Conservation (phyloP, 2,113 vertebrate genomes). For the Pseudolaguvia tuberculata region DNA sequence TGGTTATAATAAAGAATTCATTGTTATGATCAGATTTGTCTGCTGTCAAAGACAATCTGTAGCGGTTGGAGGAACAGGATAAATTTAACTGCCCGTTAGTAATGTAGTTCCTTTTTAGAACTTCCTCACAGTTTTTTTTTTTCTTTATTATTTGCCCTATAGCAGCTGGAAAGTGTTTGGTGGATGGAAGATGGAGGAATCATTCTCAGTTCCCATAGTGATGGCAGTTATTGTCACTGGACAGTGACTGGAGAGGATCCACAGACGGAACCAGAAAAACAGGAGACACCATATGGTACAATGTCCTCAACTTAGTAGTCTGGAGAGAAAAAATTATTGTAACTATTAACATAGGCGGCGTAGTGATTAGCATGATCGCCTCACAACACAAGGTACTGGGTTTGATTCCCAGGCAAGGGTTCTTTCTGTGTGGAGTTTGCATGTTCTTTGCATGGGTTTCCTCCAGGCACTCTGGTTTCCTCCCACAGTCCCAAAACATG, state of each 20-base stretch:
- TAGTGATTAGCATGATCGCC: too few species aligned
- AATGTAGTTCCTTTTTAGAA: neutral
- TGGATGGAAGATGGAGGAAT: slow-evolving; percentile 84
- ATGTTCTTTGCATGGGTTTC: too few species aligned
- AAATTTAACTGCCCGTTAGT: neutral
- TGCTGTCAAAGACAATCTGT: neutral
- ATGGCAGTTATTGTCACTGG: slow-evolving; percentile 91
- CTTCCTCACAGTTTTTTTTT: neutral
- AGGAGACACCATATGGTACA: slow-evolving; percentile 86
- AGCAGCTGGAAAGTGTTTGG: slow-evolving; percentile 91
- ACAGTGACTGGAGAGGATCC: slow-evolving; percentile 61
- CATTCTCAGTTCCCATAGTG: slow-evolving; percentile 88
- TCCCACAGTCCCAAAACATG: too few species aligned
- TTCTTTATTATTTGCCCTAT: slow-evolving; percentile 13
- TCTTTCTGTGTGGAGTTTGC: too few species aligned
- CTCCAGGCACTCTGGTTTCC: too few species aligned
- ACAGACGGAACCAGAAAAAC: slow-evolving; percentile 75
- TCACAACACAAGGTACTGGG: too few species aligned
- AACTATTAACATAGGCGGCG: too few species aligned
- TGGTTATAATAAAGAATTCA: neutral
- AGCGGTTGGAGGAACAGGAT: neutral
- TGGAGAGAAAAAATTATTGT: too few species aligned
- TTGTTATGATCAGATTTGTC: neutral
- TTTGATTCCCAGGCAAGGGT: too few species aligned
- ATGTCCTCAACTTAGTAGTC: neutral